phyloP scores from a whole-genome alignment of 1,140 invertebrate species.

The Holotrichia oblita region DNA sequence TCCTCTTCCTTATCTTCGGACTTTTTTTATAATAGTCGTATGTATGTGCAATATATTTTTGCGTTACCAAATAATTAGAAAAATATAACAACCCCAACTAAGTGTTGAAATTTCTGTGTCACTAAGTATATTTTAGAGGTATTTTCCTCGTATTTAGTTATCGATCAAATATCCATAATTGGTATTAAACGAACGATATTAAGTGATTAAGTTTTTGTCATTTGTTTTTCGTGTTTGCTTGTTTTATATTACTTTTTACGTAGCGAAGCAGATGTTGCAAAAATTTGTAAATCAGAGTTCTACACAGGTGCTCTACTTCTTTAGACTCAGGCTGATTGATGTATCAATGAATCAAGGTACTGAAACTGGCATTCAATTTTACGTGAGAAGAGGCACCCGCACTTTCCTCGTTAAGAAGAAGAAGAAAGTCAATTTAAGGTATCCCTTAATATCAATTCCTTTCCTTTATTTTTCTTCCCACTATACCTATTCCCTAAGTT shows the following conservation, averaged over 20 bases:
- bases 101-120: no score
- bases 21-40: no score
- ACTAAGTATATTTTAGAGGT: neutral
- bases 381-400: neutral
- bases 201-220: neutral
- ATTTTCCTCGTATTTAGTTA: slow-evolving; percentile 1
- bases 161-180: neutral
- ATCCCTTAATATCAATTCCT: neutral
- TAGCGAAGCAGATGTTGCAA: neutral
- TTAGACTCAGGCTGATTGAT: slow-evolving; percentile 12
- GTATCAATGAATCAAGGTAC: neutral
- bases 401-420: slow-evolving; percentile 5
- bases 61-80: no score
- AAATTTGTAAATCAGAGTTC: slow-evolving; percentile 27
- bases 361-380: neutral
- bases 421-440: slow-evolving; percentile 29
- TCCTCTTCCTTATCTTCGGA: no score
- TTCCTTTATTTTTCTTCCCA: neutral
- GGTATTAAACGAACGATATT: neutral
- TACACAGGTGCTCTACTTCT: slow-evolving; percentile 35
- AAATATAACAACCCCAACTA: no score
- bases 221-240: neutral
- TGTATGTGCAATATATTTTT: no score
- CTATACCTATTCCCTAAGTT: no score
- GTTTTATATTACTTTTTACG: neutral